phyloP scores from a whole-genome alignment of 2,113 vertebrate genomes.

The Aphyosemion australe region DNA sequence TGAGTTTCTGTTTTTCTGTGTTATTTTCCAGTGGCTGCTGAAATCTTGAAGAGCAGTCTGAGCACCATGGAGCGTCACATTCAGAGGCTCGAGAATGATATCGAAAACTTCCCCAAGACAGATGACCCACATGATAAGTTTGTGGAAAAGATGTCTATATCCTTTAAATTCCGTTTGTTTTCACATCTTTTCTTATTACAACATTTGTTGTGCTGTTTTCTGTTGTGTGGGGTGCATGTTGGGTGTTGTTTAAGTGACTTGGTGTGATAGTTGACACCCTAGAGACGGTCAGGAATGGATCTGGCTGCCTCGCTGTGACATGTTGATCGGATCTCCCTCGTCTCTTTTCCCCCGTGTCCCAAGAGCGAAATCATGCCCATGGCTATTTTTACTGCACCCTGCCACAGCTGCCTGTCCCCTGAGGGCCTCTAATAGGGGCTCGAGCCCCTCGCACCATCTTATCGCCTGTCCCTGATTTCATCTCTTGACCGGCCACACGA shows the following conservation, averaged over 20 bases:
- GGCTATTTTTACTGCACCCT: constrained; percentile 78
- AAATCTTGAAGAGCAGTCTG: constrained; percentile 90
- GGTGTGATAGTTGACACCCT: constrained; percentile 70
- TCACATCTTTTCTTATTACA: not conserved
- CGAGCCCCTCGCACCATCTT: constrained; percentile 68
- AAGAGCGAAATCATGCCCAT: constrained; percentile 69
- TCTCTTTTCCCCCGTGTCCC: constrained; percentile 57
- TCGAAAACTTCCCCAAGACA: constrained; percentile 87
- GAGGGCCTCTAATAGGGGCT: constrained; percentile 72
- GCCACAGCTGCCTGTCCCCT: constrained; percentile 56
- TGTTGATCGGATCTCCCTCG: constrained; percentile 74
- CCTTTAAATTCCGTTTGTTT: constrained; percentile 81
- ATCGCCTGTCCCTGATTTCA: constrained; percentile 74
- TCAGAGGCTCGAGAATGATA: constrained; percentile 87
- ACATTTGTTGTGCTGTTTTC: not conserved
- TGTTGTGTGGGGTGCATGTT: constrained; percentile 25
- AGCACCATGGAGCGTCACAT: constrained; percentile 90
- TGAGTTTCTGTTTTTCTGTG: constrained; percentile 5
- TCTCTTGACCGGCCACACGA: constrained; percentile 69
- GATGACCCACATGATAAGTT: constrained; percentile 92
- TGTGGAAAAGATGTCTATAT: constrained; percentile 97
- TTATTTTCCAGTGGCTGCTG: constrained; percentile 87
- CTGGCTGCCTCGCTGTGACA: constrained; percentile 66
- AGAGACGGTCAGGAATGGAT: constrained; percentile 65
- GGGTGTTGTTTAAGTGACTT: constrained; percentile 69